Conservation (phyloP, 2,888 invertebrate genomes). For the Andrena haemorrhoa region DNA sequence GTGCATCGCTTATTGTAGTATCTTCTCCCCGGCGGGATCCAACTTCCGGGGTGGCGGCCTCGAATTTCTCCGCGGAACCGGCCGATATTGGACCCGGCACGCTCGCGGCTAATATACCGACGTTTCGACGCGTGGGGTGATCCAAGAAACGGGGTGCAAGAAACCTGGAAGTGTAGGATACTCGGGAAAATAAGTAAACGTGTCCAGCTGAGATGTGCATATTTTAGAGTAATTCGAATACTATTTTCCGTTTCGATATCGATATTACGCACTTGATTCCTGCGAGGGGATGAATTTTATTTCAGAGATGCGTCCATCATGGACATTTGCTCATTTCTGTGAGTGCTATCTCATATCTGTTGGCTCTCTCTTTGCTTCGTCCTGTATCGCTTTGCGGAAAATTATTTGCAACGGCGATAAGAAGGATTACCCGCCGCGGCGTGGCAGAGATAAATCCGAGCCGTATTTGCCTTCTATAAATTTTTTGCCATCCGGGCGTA, state of each 20-base stretch:
- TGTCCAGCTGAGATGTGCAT: background rate
- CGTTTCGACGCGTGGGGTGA: background rate
- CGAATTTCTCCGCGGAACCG: background rate
- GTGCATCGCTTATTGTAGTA: slow-evolving; percentile 53
- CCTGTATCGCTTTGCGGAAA: no score
- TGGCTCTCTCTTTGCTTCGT: no score
- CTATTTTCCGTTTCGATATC: no score
- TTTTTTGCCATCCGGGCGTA: slow-evolving; percentile 30
- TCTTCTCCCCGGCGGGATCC: slow-evolving; percentile 9
- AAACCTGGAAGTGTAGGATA: background rate
- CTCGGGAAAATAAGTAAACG: background rate
- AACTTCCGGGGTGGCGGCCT: background rate
- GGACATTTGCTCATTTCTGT: no score
- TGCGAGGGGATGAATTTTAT: no score
- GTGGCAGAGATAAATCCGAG: slow-evolving; percentile 23
- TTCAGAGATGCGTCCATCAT: no score
- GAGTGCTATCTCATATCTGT: no score
- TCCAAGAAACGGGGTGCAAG: background rate
- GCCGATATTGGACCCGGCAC: slow-evolving; percentile 3
- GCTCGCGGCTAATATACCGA: background rate
- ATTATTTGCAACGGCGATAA: background rate
- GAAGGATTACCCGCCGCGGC: background rate
- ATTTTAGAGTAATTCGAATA: no score
- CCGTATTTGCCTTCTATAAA: slow-evolving; percentile 47
- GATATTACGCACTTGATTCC: no score